Conservation (phyloP, 2,888 invertebrate species). For the Ligdia adustata region DNA sequence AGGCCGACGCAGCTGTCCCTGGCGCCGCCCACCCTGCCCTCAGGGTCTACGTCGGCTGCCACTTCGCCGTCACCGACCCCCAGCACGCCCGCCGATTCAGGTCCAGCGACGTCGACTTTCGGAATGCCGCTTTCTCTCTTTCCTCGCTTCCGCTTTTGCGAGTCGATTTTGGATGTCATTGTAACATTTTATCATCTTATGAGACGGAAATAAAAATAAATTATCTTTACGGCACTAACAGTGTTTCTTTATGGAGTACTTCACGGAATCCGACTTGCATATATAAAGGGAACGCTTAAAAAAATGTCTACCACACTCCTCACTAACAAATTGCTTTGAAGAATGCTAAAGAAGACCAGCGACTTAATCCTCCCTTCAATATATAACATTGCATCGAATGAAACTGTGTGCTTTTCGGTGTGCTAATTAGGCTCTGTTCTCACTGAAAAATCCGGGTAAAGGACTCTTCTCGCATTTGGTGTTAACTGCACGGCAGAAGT, state of each 20-base stretch:
- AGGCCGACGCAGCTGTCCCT: slow-evolving; percentile 78
- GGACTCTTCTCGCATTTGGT: too few relatives aligned
- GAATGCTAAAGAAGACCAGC: slow-evolving; percentile 15
- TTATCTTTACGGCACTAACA: too few relatives aligned
- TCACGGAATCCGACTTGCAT: slow-evolving; percentile 29
- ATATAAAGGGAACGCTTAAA: slow-evolving; percentile 26
- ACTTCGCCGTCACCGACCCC: slow-evolving; percentile 82
- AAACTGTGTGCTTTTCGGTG: slow-evolving; percentile 71
- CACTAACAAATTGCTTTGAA: slow-evolving; percentile 39
- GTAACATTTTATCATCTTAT: slow-evolving; percentile 1
- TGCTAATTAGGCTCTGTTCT: slow-evolving; percentile 68
- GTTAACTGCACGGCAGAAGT: slow-evolving; percentile 1
- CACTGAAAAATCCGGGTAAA: slow-evolving; percentile 15
- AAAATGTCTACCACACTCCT: slow-evolving; percentile 22
- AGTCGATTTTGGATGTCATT: slow-evolving; percentile 29
- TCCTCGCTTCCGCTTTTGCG: slow-evolving; percentile 44
- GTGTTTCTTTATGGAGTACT: background rate
- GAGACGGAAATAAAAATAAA: background rate
- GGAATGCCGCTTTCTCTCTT: slow-evolving; percentile 60
- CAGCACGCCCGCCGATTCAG: slow-evolving; percentile 82
- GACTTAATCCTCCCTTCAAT: slow-evolving; percentile 19
- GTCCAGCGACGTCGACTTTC: slow-evolving; percentile 61
- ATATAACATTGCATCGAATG: slow-evolving; percentile 34
- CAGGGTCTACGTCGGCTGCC: slow-evolving; percentile 59
- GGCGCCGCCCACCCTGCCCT: slow-evolving; percentile 55